These are phyloP conservation scores for Drosophila pachea DNA, from an alignment of 1,140 invertebrate species.

Conservation along the genomic window DNA sequence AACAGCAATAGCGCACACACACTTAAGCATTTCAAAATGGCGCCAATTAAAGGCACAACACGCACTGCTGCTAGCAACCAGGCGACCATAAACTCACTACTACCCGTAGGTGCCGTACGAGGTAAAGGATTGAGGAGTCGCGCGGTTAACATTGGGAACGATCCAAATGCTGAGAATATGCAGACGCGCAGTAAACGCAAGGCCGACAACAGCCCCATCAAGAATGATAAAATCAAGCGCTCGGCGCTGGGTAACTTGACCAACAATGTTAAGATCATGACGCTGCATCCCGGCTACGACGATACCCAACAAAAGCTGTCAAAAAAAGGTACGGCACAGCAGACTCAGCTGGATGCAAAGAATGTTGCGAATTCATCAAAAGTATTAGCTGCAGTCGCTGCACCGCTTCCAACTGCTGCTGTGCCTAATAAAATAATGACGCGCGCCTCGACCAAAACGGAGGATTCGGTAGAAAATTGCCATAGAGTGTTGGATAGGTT, in stretches of 20 bases:
- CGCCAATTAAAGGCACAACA: constrained; percentile 69
- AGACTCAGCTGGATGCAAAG: constrained; percentile 54
- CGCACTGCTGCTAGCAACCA: constrained; percentile 49
- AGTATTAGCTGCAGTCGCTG: constrained; percentile 16
- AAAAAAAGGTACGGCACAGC: constrained; percentile 63
- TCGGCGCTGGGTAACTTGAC: constrained; percentile 85
- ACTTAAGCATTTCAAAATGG: constrained; percentile 70
- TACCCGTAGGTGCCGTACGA: constrained; percentile 37
- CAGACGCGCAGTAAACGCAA: constrained; percentile 75
- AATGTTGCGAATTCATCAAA: constrained; percentile 49
- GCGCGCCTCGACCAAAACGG: constrained; percentile 56
- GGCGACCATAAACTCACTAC: constrained; percentile 44
- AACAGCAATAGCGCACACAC: constrained; percentile 27
- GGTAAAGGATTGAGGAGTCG: constrained; percentile 79
- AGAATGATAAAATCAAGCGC: constrained; percentile 80
- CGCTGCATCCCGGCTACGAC: constrained; percentile 57
- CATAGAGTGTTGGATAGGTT: constrained; percentile 55
- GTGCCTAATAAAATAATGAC: constrained; percentile 60
- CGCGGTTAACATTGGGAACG: constrained; percentile 45
- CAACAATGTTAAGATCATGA: constrained; percentile 80
- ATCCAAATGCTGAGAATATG: constrained; percentile 63
- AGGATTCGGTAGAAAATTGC: constrained; percentile 58
- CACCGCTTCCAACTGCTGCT: constrained; percentile 5
- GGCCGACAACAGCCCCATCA: constrained; percentile 75
- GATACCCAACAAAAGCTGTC: constrained; percentile 46